Evolutionary conservation across 2,888 invertebrate genomes (phyloP), one percentile per base, ranked within the genome.

Genomic region (Volucella inanis): DNA sequence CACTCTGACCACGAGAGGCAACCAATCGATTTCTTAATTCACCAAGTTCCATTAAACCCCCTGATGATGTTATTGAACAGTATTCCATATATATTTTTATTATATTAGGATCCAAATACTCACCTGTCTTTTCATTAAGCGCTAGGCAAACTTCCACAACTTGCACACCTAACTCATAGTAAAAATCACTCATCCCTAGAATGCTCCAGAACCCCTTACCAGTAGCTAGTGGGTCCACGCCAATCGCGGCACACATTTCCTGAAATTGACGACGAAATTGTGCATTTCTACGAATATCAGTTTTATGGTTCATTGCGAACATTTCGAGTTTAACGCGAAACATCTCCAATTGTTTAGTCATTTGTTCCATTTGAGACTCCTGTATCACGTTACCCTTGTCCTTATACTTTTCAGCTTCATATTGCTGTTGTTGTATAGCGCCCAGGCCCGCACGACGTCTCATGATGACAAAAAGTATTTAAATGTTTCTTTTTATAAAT

Each of bases 191-290:
- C 89, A 99, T 98, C n/a, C 99, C 95, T 87, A 99, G 93, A 83
- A 99, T 97, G 1, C 98, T 98, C 99, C 99, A 99, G 92, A 99
- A 99, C 0, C 99, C 97, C 93, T 98, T 98, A 68, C 96, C 97
- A 0, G 98, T 98, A 0, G 99, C 98, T 65, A 99, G 92, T 0
- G 99, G 99, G 92, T 99, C 99, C 0, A 99, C 99, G 0, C 92
- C 99, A 85, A 99, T 99, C 0, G 98, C 97, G 0, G 99, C 97
- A 92, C 99, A 99, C 99, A 99, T 99, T 92, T 98, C 98, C 89
- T 98, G 98, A 91, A 99, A 99, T 92, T 99, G 98, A 70, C 96
- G 94, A 45, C 99, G 94, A 90, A 99, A 99, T 89, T 97, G 96
- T 0, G 98, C 95, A 91, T 99, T 97, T 91, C 98, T 98, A 88